Conservation (phyloP, 2,797 vertebrate genomes). For the Bradypus variegatus region DNA sequence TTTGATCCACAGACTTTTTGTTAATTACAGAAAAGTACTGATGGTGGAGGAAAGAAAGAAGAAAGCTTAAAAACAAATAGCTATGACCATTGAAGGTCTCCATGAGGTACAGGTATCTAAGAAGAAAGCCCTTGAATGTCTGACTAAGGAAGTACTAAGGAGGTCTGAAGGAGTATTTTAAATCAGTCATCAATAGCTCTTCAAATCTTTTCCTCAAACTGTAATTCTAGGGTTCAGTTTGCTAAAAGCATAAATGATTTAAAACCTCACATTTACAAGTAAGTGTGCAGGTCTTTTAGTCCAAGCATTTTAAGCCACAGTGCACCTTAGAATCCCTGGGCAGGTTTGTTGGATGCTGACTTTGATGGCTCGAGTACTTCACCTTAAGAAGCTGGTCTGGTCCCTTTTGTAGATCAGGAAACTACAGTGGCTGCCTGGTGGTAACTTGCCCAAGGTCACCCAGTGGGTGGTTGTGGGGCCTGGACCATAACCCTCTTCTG, state of each 20-base stretch:
- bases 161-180: slow-evolving; percentile 50
- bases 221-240: slow-evolving; percentile 59
- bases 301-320: neutral
- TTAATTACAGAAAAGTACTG: neutral
- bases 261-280: slow-evolving; percentile 35
- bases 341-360: neutral
- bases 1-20: neutral
- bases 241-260: slow-evolving; percentile 48
- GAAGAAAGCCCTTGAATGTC: neutral
- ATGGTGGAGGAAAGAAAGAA: neutral
- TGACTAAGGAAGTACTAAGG: slow-evolving; percentile 35
- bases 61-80: neutral
- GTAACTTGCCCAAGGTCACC: neutral
- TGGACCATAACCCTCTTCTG: no score
- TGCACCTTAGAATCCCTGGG: neutral
- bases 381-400: neutral
- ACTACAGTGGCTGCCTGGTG: neutral
- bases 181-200: slow-evolving; percentile 55
- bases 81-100: neutral
- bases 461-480: neutral
- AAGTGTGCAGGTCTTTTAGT: neutral
- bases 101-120: neutral
- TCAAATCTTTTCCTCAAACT: slow-evolving; percentile 59
- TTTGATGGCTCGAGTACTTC: neutral
- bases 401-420: neutral